Percentiles rank a stretch among this genome's conserved stretches.
phyloP scores from a whole-genome alignment of 2,888 invertebrate genomes.

The Pammene fasciana region DNA sequence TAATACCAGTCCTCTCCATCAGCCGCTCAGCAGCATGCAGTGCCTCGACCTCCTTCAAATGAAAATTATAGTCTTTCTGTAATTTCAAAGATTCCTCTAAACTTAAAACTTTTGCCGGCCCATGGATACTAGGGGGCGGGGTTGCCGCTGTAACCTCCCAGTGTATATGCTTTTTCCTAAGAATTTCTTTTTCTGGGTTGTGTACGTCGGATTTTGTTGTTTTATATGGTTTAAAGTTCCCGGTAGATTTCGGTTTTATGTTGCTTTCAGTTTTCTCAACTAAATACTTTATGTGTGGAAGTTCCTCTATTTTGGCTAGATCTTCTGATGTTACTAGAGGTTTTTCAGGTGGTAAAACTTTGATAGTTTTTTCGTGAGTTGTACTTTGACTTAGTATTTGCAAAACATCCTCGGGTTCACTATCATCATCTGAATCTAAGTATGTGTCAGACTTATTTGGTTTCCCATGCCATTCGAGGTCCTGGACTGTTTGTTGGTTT shows the following conservation, averaged over 20 bases:
- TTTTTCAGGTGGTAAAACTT: constrained; percentile 71
- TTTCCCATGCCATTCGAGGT: constrained; percentile 85
- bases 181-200: constrained; percentile 80
- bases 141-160: constrained; percentile 87
- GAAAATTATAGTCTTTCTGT: constrained; percentile 78
- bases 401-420: constrained; percentile 83
- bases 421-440: constrained; percentile 84
- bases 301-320: constrained; percentile 72
- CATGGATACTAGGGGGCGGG: constrained; percentile 83
- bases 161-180: constrained; percentile 75
- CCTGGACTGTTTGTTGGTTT: constrained; percentile 75
- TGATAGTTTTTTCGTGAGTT: constrained; percentile 76
- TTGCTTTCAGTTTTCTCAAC: constrained; percentile 79
- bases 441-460: constrained; percentile 60
- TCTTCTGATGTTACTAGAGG: constrained; percentile 79
- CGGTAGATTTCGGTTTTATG: constrained; percentile 57
- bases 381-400: constrained; percentile 84
- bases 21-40: constrained; percentile 83
- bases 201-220: constrained; percentile 82
- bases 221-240: constrained; percentile 83
- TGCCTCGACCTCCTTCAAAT: constrained; percentile 78
- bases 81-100: constrained; percentile 83
- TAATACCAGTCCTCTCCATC: constrained; percentile 65
- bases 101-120: constrained; percentile 77
- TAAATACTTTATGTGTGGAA: constrained; percentile 80